Evolutionary conservation across 2,797 vertebrate species (phyloP).

Genomic region (Chrosomus eos): DNA sequence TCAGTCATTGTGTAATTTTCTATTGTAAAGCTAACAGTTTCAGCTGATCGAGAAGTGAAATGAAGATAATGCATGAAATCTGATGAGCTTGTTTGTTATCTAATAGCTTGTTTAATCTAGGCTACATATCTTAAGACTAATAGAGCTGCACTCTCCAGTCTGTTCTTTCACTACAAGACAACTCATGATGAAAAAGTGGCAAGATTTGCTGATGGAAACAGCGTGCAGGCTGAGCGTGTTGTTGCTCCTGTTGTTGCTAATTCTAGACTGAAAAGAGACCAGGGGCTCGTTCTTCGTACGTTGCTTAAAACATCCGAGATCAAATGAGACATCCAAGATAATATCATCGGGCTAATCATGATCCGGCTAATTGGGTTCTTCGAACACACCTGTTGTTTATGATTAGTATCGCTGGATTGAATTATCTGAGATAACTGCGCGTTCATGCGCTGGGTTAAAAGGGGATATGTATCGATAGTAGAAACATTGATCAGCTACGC

Average conservation of each 20-base stretch:
- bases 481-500: too few relatives aligned
- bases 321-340: too few relatives aligned
- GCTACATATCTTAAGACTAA: constrained; percentile 6
- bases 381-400: too few relatives aligned
- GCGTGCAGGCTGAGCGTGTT: neutral
- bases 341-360: too few relatives aligned
- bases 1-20: constrained; percentile 29
- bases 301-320: too few relatives aligned
- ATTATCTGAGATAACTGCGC: too few relatives aligned
- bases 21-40: constrained; percentile 27
- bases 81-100: constrained; percentile 36
- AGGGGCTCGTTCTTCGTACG: too few relatives aligned
- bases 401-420: too few relatives aligned
- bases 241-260: constrained; percentile 25
- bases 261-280: constrained; percentile 43
- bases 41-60: constrained; percentile 26
- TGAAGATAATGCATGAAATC: constrained; percentile 44
- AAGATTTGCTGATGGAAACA: constrained; percentile 16
- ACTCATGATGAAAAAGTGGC: neutral
- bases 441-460: too few relatives aligned
- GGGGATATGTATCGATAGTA: too few relatives aligned
- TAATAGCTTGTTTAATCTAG: constrained; percentile 43
- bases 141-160: constrained; percentile 20
- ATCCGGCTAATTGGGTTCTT: too few relatives aligned
- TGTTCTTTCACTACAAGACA: constrained; percentile 2